These are phyloP conservation scores for Zaprionus capensis DNA, from an alignment of 1,140 invertebrate genomes.

Conservation along the genomic window DNA sequence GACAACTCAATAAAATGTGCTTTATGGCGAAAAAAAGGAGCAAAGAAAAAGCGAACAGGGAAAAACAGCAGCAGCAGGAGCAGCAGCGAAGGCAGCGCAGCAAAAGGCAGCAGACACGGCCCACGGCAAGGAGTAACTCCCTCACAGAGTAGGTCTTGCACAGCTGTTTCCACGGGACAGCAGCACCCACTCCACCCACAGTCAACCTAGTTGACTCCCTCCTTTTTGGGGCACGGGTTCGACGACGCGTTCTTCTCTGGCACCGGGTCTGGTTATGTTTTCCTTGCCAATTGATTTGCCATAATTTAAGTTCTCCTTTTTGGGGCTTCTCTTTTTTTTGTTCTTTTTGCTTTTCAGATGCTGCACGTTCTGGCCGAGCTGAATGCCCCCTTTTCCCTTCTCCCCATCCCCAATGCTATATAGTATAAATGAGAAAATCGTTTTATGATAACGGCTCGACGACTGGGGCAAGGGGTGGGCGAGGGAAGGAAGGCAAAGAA, in stretches of 20 bases:
- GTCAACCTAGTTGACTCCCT: too few relatives aligned
- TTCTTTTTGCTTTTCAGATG: constrained; percentile 26
- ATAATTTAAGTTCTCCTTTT: constrained; percentile 75
- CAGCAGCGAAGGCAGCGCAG: constrained; percentile 15
- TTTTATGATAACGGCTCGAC: constrained; percentile 72
- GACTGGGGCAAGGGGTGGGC: background rate
- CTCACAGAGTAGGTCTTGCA: constrained; percentile 18
- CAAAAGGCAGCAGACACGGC: constrained; percentile 18
- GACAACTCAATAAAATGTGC: constrained; percentile 84
- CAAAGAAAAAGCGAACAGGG: constrained; percentile 32
- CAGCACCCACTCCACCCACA: background rate
- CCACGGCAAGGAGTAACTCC: background rate
- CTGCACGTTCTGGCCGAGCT: constrained; percentile 24
- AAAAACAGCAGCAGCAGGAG: constrained; percentile 36
- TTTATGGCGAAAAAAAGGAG: constrained; percentile 70
- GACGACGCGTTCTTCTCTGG: background rate
- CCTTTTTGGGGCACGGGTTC: background rate
- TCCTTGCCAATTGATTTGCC: constrained; percentile 78
- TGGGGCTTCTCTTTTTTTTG: constrained; percentile 24
- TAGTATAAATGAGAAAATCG: constrained; percentile 75
- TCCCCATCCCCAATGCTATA: constrained; percentile 20
- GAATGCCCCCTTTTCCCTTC: background rate
- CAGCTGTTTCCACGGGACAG: constrained; percentile 41
- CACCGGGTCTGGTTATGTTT: constrained; percentile 39
- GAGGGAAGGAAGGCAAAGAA: background rate